Percentiles rank a stretch among this genome's conserved stretches.
These are phyloP conservation scores for Hypolimnas misippus DNA, from an alignment of 2,888 invertebrate genomes.

Conservation along the genomic window DNA sequence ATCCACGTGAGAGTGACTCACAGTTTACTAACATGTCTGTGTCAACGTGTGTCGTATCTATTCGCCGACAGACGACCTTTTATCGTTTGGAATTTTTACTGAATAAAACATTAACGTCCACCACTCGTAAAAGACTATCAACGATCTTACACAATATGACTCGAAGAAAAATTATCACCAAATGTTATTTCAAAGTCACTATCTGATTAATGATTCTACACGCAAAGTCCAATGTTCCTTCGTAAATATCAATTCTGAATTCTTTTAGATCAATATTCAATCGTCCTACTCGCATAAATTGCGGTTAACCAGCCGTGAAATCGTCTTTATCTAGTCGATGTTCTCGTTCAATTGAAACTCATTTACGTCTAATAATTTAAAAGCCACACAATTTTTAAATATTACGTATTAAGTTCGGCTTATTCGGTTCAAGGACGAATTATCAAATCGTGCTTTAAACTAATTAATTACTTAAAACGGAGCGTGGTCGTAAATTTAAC, in stretches of 20 bases:
- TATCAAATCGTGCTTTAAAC: slow-evolving; percentile 6
- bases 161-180: not conserved
- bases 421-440: not conserved
- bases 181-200: slow-evolving; percentile 10
- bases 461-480: not conserved
- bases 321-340: slow-evolving; percentile 14
- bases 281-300: slow-evolving; percentile 27
- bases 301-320: slow-evolving; percentile 30
- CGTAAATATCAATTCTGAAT: slow-evolving; percentile 38
- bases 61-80: slow-evolving; percentile 37
- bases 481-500: slow-evolving; percentile 24
- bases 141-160: slow-evolving; percentile 22
- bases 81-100: slow-evolving; percentile 40
- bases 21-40: slow-evolving; percentile 27
- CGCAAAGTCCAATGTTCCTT: slow-evolving; percentile 33
- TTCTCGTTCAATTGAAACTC: slow-evolving; percentile 1
- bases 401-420: not conserved
- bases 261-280: slow-evolving; percentile 33
- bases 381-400: not conserved
- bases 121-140: slow-evolving; percentile 24
- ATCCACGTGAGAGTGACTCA: slow-evolving; percentile 42
- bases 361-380: not conserved
- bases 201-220: slow-evolving; percentile 34
- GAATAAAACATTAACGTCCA: slow-evolving; percentile 43
- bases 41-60: slow-evolving; percentile 30